Conservation (phyloP, 2,113 vertebrate species). For the Brienomyrus longianalis region DNA sequence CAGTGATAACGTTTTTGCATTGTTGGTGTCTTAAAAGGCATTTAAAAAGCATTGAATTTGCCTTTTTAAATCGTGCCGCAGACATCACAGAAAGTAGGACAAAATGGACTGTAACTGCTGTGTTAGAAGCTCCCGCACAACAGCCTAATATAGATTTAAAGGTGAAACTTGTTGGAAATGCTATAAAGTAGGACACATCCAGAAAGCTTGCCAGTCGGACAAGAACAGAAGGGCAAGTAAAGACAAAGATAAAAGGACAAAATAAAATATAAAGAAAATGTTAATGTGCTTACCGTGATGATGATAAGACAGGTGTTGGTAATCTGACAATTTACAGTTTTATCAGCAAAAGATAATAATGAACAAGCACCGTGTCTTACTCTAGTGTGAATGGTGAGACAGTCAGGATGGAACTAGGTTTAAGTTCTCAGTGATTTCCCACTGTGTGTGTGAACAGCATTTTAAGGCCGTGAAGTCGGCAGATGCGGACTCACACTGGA, state of each 20-base stretch:
- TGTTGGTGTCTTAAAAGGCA: not conserved
- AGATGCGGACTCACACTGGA: not conserved
- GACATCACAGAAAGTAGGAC: not conserved
- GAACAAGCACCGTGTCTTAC: not conserved
- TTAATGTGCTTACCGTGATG: not conserved
- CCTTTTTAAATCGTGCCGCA: not conserved
- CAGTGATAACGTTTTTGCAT: not conserved
- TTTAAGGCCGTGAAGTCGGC: not conserved
- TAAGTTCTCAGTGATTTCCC: not conserved
- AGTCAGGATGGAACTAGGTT: not conserved
- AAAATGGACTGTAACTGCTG: not conserved
- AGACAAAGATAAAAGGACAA: not conserved
- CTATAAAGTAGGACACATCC: not conserved
- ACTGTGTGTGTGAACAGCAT: not conserved
- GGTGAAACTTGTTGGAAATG: not conserved
- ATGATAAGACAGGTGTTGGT: not conserved
- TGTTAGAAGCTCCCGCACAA: not conserved
- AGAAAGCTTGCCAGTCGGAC: not conserved
- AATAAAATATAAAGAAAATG: not conserved
- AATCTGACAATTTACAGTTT: not conserved
- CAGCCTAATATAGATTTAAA: constrained; percentile 1
- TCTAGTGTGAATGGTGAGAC: not conserved
- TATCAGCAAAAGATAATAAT: not conserved
- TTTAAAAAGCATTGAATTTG: not conserved
- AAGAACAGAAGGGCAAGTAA: not conserved